Percentiles rank a stretch among this genome's conserved stretches.
Conservation (phyloP, 2,113 vertebrate genomes). For the Ammospiza nelsoni region DNA sequence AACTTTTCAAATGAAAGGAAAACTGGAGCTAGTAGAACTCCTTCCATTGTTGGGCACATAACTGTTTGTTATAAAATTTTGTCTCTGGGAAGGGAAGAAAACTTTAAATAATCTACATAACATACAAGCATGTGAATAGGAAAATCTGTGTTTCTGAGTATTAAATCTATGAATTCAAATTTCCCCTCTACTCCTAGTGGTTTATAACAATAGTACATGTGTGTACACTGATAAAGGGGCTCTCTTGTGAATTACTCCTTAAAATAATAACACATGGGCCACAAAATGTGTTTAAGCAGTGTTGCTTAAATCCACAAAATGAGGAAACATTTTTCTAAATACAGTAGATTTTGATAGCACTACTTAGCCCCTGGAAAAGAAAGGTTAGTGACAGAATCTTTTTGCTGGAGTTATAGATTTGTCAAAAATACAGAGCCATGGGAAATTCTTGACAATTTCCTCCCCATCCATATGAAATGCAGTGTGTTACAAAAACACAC, state of each 20-base stretch:
- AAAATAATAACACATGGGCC: not conserved
- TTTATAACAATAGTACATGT: not conserved
- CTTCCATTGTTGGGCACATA: not conserved
- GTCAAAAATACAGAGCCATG: not conserved
- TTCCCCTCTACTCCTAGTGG: not conserved
- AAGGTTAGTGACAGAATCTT: not conserved
- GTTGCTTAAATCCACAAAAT: not conserved
- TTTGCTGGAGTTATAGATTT: not conserved
- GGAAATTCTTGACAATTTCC: not conserved
- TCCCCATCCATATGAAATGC: not conserved
- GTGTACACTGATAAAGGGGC: not conserved
- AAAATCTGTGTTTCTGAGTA: not conserved
- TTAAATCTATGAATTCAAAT: not conserved
- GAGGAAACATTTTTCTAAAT: not conserved
- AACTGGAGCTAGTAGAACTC: not conserved
- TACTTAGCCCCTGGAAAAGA: not conserved
- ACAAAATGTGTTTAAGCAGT: not conserved
- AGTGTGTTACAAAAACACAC: not conserved
- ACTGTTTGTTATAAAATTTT: not conserved
- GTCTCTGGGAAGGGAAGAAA: not conserved
- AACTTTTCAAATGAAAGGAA: not conserved
- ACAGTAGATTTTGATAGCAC: not conserved
- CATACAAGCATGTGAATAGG: not conserved
- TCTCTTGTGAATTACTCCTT: not conserved
- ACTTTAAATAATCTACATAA: not conserved